These are phyloP conservation scores for Colossoma macropomum DNA, from an alignment of 2,113 vertebrate genomes.

Conservation along the genomic window DNA sequence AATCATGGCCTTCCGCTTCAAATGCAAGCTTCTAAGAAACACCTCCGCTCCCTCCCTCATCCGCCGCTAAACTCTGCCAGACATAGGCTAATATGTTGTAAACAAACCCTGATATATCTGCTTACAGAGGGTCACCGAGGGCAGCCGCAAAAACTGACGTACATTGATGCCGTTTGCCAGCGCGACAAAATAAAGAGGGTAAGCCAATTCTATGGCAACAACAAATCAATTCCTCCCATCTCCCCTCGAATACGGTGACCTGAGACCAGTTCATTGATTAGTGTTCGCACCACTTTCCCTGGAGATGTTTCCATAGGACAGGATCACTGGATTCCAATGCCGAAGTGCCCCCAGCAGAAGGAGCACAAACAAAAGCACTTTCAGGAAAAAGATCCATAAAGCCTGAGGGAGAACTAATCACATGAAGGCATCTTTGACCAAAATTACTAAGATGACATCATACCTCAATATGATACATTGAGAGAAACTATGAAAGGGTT, in stretches of 20 bases:
- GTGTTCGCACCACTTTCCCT: conserved; percentile 57
- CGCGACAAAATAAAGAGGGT: conserved; percentile 69
- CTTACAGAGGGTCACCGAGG: conserved; percentile 49
- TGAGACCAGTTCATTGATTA: conserved; percentile 68
- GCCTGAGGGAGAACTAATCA: background rate
- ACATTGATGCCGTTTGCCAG: conserved; percentile 67
- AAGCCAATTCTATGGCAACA: conserved; percentile 64
- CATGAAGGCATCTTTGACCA: background rate
- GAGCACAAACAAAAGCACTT: background rate
- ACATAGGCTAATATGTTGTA: conserved; percentile 17
- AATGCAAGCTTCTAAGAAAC: background rate
- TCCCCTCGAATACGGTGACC: conserved; percentile 64
- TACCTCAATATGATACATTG: no score
- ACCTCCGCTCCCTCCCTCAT: background rate
- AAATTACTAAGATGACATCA: no score
- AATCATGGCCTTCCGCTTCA: background rate
- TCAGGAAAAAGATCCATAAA: background rate
- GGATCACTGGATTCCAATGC: background rate
- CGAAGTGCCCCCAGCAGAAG: background rate
- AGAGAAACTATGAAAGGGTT: no score
- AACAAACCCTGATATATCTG: conserved; percentile 24
- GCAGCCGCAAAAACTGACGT: conserved; percentile 57
- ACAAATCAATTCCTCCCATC: conserved; percentile 63
- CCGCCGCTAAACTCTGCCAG: background rate
- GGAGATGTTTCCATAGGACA: conserved; percentile 28